Conservation (phyloP, 1,140 invertebrate species). For the Batillaria attramentaria region DNA sequence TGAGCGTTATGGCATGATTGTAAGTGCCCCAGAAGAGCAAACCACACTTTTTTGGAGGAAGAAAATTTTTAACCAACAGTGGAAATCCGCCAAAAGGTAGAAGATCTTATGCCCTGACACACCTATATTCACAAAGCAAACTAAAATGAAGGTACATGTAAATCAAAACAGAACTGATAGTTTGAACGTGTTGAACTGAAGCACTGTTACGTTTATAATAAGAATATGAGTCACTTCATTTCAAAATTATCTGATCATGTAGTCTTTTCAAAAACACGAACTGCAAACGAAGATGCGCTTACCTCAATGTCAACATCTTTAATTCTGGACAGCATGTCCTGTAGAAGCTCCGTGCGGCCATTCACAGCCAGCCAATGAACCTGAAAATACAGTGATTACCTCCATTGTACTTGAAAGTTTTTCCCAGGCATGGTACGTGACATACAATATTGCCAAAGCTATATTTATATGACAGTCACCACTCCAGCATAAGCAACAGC, state of each 20-base stretch:
- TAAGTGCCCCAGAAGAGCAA: too few relatives aligned
- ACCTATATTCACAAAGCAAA: too few relatives aligned
- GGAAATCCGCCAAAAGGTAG: too few relatives aligned
- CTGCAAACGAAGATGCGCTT: neutral
- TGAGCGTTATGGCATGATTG: too few relatives aligned
- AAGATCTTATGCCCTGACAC: too few relatives aligned
- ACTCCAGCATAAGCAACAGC: neutral
- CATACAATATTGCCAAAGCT: neutral
- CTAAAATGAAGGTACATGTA: too few relatives aligned
- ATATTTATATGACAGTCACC: neutral
- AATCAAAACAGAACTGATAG: too few relatives aligned
- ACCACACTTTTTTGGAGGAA: too few relatives aligned
- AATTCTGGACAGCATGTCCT: slow-evolving; percentile 59
- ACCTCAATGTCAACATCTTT: slow-evolving; percentile 66
- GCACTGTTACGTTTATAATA: neutral
- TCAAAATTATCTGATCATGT: neutral
- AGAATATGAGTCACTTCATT: slow-evolving; percentile 23
- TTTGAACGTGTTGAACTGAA: too few relatives aligned
- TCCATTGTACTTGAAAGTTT: neutral
- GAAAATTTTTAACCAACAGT: too few relatives aligned
- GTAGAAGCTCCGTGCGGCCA: slow-evolving; percentile 61
- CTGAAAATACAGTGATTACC: slow-evolving; percentile 44
- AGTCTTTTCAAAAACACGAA: neutral
- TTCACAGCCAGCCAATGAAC: slow-evolving; percentile 69
- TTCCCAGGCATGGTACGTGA: neutral